A percentile compares a stretch with the other conserved stretches of the same genome.
Evolutionary conservation across 1,140 invertebrate genomes (phyloP).

Genomic region (Andrena cerasifolii): DNA sequence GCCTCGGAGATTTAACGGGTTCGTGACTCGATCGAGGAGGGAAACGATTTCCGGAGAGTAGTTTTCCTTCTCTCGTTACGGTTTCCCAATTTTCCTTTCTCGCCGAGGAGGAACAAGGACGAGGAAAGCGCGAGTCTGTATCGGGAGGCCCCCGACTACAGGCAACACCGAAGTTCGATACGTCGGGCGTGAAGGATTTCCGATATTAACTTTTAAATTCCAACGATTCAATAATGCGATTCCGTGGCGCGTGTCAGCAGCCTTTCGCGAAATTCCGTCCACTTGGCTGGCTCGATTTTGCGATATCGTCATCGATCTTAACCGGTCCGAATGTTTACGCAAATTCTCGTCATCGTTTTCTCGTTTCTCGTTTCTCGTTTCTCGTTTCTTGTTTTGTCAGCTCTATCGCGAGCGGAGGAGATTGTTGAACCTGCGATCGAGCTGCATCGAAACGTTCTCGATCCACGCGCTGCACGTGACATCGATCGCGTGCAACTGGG

Average conservation of each 20-base stretch:
- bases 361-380: too few species aligned
- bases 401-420: not conserved
- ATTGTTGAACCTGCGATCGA: not conserved
- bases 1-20: too few species aligned
- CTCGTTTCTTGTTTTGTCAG: not conserved
- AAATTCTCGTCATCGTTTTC: too few species aligned
- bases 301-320: not conserved
- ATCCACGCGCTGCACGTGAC: not conserved
- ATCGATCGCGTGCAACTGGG: not conserved
- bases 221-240: constrained; percentile 30
- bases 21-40: too few species aligned
- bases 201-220: constrained; percentile 52
- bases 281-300: not conserved
- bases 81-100: not conserved
- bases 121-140: not conserved
- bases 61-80: not conserved
- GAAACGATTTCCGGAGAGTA: too few species aligned
- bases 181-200: constrained; percentile 34
- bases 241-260: not conserved
- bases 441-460: not conserved
- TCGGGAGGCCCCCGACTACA: not conserved
- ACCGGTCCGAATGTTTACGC: not conserved
- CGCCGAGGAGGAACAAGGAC: too few species aligned
- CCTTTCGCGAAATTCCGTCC: constrained; percentile 19
- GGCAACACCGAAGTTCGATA: constrained; percentile 29